Evolutionary conservation across 2,113 vertebrate species (phyloP).

Genomic region (Albula glossodonta): DNA sequence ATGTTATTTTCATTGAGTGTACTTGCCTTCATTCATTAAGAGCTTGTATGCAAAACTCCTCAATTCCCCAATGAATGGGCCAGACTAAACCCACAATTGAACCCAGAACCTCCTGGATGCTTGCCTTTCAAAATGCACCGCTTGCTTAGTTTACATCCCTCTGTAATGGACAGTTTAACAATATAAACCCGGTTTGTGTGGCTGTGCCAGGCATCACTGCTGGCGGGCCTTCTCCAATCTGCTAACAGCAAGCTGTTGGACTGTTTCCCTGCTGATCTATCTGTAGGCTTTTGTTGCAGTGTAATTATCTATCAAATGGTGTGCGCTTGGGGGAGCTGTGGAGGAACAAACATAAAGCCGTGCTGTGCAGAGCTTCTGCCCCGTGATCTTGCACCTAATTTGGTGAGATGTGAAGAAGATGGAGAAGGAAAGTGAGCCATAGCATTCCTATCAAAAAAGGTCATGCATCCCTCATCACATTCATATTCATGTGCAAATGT

Average conservation of each 20-base stretch:
- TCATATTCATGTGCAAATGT: neutral
- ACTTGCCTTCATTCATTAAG: neutral
- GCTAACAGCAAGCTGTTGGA: slow-evolving; percentile 28
- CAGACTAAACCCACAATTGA: neutral
- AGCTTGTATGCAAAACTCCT: neutral
- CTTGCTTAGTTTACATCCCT: slow-evolving; percentile 17
- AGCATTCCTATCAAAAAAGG: neutral
- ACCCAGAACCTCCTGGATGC: slow-evolving; percentile 1
- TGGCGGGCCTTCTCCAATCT: slow-evolving; percentile 25
- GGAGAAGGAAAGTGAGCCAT: neutral
- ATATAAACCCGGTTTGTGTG: slow-evolving; percentile 21
- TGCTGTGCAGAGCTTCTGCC: neutral
- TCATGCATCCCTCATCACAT: neutral
- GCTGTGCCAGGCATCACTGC: slow-evolving; percentile 20
- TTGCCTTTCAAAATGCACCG: slow-evolving; percentile 11
- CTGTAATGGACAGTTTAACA: slow-evolving; percentile 29
- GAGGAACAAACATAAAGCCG: neutral
- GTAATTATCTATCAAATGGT: slow-evolving; percentile 12
- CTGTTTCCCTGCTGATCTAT: slow-evolving; percentile 9
- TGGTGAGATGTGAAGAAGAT: slow-evolving; percentile 14
- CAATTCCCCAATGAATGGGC: neutral
- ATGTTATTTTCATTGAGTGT: neutral
- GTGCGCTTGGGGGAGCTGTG: neutral
- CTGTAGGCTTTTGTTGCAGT: slow-evolving; percentile 16
- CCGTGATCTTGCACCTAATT: slow-evolving; percentile 23